Base-by-base conservation (phyloP, 37 sponge, comb jelly and placozoan genomes). In the Chondrilla cf. caribensis region DNA sequence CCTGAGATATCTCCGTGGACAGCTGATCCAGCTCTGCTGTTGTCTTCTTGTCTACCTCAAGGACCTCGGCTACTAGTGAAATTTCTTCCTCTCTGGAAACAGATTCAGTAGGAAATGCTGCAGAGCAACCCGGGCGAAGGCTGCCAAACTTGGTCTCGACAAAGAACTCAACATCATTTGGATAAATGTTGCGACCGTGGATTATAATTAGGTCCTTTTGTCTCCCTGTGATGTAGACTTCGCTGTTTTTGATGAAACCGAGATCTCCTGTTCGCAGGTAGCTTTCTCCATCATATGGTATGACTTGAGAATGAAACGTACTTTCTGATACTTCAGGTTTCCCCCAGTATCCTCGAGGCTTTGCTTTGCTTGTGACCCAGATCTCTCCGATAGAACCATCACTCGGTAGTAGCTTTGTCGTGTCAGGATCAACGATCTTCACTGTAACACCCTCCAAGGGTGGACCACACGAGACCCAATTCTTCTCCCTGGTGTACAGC, bases 201-300 rank as follows among this genome's bases (percentile, higher is more conserved):
- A 87, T 40, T 19, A 82, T 38, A 18, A 87, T 78, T 33, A 87
- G 22, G 65, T 87, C 65, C 58, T 82, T 81, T 21, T 25, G 37
- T 29, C 82, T 36, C 0, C 82, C 87, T 25, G 67, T 17, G 32
- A 87, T 44, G 40, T 75, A 82, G 25, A 87, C 54, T 24, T 58
- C 32, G 6, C 87, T 82, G 65, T 81, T 18, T 8, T 35, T 75
- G 28, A 82, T 36, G 31, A 77, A 87, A 2, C 87, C 87, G 28
- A 87, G 44, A 28, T 87, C 87, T 38, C 87, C 87, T 28, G 87
- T 87, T 38, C 87, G n/a, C 14, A 87, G 87, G 77, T 82, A 87
- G 31, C n/a, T 11, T 38, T 38, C 35, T 35, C 51, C 79, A 3
- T 70, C n/a, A 42, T 32, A 19, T 33, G 75, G 36, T 15, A 39